Conservation (phyloP, 2,797 vertebrate species). For the Anas acuta region DNA sequence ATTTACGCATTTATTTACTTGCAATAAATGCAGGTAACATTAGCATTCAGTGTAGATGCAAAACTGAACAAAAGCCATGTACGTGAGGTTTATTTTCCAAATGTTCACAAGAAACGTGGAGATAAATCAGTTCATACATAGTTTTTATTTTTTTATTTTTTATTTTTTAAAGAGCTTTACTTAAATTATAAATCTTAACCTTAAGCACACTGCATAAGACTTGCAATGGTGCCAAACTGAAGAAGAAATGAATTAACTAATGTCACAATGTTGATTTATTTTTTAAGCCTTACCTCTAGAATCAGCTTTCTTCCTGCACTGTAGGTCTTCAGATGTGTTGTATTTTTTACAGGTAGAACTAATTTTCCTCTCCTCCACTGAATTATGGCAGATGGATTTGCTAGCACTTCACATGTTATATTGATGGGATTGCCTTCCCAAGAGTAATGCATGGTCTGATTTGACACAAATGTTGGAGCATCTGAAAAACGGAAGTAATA, state of each 20-base stretch:
- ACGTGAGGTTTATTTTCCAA: not conserved
- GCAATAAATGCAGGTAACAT: not conserved
- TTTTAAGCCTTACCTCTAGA: constrained; percentile 87
- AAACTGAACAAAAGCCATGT: not conserved
- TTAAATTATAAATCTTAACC: not conserved
- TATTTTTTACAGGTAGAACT: constrained; percentile 88
- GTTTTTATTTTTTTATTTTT: not conserved
- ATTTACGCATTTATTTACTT: not conserved
- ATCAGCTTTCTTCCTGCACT: constrained; percentile 86
- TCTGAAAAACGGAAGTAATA: constrained; percentile 77
- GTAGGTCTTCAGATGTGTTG: constrained; percentile 87
- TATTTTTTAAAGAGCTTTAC: not conserved
- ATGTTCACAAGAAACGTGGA: not conserved
- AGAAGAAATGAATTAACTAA: not conserved
- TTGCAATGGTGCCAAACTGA: not conserved
- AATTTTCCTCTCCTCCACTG: constrained; percentile 93
- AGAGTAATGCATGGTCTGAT: constrained; percentile 94
- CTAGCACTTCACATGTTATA: constrained; percentile 94
- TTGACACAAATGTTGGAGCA: constrained; percentile 93
- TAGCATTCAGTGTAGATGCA: not conserved
- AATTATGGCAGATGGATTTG: constrained; percentile 92
- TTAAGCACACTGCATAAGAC: not conserved
- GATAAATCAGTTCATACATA: not conserved
- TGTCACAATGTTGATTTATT: not conserved
- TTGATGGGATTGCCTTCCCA: constrained; percentile 99